These are phyloP conservation scores for Whitmania pigra DNA, from an alignment of 1,140 invertebrate genomes.

Conservation along the genomic window DNA sequence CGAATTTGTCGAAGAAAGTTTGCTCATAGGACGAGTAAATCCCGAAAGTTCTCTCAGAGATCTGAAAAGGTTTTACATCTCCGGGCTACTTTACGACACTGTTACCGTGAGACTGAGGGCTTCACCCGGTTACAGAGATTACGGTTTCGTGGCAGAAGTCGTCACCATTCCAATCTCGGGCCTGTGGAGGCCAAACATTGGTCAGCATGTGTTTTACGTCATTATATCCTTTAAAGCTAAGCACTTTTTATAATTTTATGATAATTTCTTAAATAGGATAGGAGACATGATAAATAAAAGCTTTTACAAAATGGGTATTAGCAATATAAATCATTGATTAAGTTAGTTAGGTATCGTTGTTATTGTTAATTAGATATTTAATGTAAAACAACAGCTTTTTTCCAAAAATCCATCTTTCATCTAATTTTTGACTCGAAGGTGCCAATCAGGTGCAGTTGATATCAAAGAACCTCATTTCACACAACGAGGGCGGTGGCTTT, in stretches of 20 bases:
- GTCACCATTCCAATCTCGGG: conserved; percentile 63
- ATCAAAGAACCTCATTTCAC: conserved; percentile 64
- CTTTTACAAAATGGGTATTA: too few relatives aligned
- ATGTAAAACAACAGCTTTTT: too few relatives aligned
- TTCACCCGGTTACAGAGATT: conserved; percentile 75
- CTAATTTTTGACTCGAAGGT: background rate
- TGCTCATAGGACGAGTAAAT: conserved; percentile 28
- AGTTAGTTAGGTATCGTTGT: too few relatives aligned
- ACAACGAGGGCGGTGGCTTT: conserved; percentile 76
- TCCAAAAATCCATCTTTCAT: too few relatives aligned
- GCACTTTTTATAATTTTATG: too few relatives aligned
- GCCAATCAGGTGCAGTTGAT: conserved; percentile 57
- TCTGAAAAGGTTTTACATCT: background rate
- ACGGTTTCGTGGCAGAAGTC: conserved; percentile 97
- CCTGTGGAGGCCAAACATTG: conserved; percentile 34
- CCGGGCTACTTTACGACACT: conserved; percentile 41
- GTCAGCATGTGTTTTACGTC: conserved; percentile 8
- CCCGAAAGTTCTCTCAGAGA: conserved; percentile 28
- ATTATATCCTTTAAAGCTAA: background rate
- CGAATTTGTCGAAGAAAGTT: conserved; percentile 62
- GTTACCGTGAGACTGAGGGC: conserved; percentile 82
- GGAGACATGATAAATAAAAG: too few relatives aligned
- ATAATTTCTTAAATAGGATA: too few relatives aligned
- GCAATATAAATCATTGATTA: too few relatives aligned
- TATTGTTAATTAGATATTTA: too few relatives aligned